Evolutionary conservation across 2,888 invertebrate genomes (phyloP).

Genomic region (Ophion obscuratus): DNA sequence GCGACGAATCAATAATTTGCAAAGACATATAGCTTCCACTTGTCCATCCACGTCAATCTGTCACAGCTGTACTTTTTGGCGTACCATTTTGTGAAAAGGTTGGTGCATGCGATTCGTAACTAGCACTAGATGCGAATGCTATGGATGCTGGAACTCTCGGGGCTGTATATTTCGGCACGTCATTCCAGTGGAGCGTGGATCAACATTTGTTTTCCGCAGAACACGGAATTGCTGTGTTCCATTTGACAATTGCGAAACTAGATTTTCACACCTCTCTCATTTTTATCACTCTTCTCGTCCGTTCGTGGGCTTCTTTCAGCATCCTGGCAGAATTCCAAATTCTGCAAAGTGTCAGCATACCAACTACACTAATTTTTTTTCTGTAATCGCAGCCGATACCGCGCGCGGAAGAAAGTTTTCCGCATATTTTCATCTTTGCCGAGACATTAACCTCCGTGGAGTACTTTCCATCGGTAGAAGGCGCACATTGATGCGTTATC

Average conservation of each 20-base stretch:
- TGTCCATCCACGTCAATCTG: not conserved
- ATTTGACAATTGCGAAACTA: not conserved
- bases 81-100: not conserved
- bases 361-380: conserved; percentile 11
- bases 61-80: not conserved
- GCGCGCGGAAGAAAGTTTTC: conserved; percentile 19
- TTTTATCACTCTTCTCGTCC: not conserved
- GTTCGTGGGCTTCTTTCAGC: not conserved
- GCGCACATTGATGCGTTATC: not conserved
- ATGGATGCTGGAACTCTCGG: not conserved
- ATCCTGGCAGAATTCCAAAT: conserved; percentile 35
- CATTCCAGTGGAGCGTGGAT: not conserved
- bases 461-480: not conserved
- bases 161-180: not conserved
- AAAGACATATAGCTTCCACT: not conserved
- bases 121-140: not conserved
- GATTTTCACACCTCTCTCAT: not conserved
- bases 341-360: conserved; percentile 19
- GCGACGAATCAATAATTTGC: conserved; percentile 22
- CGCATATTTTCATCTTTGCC: conserved; percentile 19
- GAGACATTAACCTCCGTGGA: conserved; percentile 29
- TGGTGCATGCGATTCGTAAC: not conserved
- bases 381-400: not conserved
- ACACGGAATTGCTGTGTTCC: not conserved
- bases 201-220: not conserved